Conservation (phyloP, 2,113 vertebrate species). For the Piprites chloris region DNA sequence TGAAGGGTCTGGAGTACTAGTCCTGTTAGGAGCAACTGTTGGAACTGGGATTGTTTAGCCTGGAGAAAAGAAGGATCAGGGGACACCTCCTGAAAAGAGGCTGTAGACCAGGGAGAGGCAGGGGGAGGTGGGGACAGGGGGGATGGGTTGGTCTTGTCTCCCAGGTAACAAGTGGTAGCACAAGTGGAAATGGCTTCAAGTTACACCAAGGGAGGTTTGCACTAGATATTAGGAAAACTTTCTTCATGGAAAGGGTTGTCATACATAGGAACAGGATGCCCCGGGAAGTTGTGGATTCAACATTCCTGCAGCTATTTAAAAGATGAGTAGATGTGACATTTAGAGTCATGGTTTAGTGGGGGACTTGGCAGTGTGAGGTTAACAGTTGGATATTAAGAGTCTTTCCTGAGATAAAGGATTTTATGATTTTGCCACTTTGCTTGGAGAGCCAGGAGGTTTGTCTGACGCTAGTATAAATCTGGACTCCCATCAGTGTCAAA, state of each 20-base stretch:
- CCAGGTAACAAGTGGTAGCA: not conserved
- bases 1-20: not conserved
- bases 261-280: not conserved
- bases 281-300: not conserved
- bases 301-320: not conserved
- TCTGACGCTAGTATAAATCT: not conserved
- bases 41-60: not conserved
- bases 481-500: not conserved
- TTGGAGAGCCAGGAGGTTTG: not conserved
- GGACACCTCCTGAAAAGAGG: not conserved
- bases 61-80: not conserved
- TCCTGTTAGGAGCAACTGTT: not conserved
- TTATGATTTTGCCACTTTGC: not conserved
- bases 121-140: too few relatives aligned
- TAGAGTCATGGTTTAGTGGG: not conserved
- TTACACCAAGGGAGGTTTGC: not conserved
- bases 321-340: not conserved
- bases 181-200: not conserved
- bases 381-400: not conserved
- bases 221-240: not conserved
- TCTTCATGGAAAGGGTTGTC: not conserved
- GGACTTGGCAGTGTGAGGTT: not conserved
- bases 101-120: too few relatives aligned
- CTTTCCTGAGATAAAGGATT: not conserved
- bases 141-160: not conserved